Evolutionary conservation across 2,113 vertebrate species (phyloP).

Genomic region (Emydura subglobosa): DNA sequence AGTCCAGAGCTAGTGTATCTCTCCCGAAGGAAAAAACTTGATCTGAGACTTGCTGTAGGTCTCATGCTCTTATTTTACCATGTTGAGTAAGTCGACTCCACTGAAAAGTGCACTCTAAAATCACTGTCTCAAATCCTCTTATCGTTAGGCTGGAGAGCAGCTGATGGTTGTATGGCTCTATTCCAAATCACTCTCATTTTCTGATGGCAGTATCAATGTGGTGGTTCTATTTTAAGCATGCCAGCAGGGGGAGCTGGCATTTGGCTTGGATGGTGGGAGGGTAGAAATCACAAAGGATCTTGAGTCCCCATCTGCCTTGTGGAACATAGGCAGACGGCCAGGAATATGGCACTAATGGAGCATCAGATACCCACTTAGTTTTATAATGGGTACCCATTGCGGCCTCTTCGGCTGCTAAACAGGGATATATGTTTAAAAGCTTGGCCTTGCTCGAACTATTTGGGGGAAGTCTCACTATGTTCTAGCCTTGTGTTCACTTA

Average conservation of each 20-base stretch:
- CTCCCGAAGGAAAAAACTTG: not conserved
- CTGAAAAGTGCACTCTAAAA: not conserved
- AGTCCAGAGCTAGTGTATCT: not conserved
- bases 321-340: not conserved
- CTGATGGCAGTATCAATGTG: not conserved
- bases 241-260: not conserved
- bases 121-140: not conserved
- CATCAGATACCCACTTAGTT: not conserved
- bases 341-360: not conserved
- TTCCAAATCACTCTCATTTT: not conserved
- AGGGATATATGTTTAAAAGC: not conserved
- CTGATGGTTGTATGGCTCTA: not conserved
- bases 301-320: not conserved
- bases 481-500: not conserved
- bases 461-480: not conserved
- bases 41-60: not conserved
- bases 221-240: not conserved
- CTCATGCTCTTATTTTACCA: not conserved
- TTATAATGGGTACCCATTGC: not conserved
- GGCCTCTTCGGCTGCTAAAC: not conserved
- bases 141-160: not conserved
- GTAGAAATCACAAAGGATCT: not conserved
- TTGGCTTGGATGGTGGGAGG: not conserved
- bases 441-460: not conserved
- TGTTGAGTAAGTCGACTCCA: not conserved